Percentiles rank a stretch among this genome's conserved stretches.
phyloP scores from a whole-genome alignment of 1,140 invertebrate genomes.

The Melipona quadrifasciata region DNA sequence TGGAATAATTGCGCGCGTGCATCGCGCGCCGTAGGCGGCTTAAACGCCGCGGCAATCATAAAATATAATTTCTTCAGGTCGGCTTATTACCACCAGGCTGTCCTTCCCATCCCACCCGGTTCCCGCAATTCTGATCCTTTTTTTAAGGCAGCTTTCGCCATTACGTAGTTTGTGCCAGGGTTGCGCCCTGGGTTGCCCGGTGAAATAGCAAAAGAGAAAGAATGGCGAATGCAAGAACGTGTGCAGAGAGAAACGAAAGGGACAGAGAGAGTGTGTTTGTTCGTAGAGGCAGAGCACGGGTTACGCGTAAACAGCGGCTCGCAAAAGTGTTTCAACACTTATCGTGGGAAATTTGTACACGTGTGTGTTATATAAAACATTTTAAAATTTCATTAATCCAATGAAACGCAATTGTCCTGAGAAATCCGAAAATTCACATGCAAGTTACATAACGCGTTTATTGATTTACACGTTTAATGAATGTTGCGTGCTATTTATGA shows the following conservation, averaged over 20 bases:
- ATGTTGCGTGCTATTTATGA: no score
- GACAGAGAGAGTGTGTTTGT: no score
- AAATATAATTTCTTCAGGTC: constrained; percentile 72
- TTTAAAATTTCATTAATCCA: no score
- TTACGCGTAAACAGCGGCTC: neutral
- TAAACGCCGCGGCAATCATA: constrained; percentile 70
- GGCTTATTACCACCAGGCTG: constrained; percentile 63
- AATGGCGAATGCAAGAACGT: neutral
- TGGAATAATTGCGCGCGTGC: constrained; percentile 72
- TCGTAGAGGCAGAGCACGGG: neutral
- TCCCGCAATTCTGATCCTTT: constrained; percentile 19
- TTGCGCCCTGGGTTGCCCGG: neutral
- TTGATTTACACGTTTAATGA: no score
- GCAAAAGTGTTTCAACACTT: no score
- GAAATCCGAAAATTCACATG: no score
- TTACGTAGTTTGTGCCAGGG: constrained; percentile 47
- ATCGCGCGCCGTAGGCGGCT: constrained; percentile 62
- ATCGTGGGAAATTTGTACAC: no score
- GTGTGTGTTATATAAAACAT: no score
- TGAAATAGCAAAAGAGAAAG: constrained; percentile 32
- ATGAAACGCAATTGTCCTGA: no score
- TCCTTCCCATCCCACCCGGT: constrained; percentile 1
- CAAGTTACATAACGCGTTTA: no score
- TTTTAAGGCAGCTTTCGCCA: constrained; percentile 50
- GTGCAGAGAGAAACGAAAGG: constrained; percentile 9